phyloP scores from a whole-genome alignment of 1,140 invertebrate species.

The Pantala flavescens region DNA sequence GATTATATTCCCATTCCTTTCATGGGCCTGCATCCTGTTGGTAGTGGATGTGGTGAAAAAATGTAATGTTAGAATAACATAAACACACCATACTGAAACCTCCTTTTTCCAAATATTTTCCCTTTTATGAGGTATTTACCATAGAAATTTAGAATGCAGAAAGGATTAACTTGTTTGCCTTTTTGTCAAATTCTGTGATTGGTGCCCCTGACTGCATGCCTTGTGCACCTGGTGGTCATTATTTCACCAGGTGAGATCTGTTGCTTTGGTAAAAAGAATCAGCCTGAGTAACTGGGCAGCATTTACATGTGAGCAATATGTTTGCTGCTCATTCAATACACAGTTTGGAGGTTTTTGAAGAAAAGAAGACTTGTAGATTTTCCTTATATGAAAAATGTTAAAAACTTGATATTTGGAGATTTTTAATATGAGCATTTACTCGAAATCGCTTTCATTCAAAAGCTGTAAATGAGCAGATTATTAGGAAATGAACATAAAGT shows the following conservation, averaged over 20 bases:
- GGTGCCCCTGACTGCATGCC: background rate
- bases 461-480: too few species aligned
- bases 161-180: background rate
- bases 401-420: too few species aligned
- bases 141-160: too few species aligned
- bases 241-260: background rate
- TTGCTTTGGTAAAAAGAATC: background rate
- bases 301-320: too few species aligned
- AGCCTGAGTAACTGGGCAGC: too few species aligned
- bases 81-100: background rate
- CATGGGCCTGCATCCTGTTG: background rate
- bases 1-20: background rate
- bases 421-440: too few species aligned
- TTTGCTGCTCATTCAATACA: too few species aligned
- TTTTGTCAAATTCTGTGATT: conserved; percentile 1
- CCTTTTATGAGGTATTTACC: background rate
- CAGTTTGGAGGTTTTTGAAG: too few species aligned
- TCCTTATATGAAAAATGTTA: too few species aligned
- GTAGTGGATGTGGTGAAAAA: background rate
- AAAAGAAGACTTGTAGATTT: too few species aligned
- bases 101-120: background rate
- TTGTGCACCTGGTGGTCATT: background rate
- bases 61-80: background rate
- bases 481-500: too few species aligned
- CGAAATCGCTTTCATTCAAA: too few species aligned